Evolutionary conservation across 2,113 vertebrate species (phyloP).

Genomic region (Microtus oregoni): DNA sequence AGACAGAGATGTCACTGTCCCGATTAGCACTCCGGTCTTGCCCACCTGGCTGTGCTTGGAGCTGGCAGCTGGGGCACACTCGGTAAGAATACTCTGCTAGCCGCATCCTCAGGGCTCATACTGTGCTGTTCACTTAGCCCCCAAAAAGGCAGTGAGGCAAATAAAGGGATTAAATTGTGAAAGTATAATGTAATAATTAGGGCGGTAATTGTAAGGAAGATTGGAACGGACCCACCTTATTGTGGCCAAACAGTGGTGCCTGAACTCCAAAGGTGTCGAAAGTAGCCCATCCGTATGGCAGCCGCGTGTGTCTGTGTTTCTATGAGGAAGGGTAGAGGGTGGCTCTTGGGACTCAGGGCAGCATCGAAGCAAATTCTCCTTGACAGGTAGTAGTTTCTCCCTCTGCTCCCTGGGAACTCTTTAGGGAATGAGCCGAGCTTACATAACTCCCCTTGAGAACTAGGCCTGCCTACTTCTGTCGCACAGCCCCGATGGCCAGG

Average conservation of each 20-base stretch:
- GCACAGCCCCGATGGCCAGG: neutral
- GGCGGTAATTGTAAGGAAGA: conserved; percentile 70
- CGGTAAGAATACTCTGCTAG: conserved; percentile 43
- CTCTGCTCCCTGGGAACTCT: neutral
- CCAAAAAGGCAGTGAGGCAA: conserved; percentile 80
- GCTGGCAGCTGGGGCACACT: conserved; percentile 83
- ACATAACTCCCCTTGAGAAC: neutral
- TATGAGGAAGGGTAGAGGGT: neutral
- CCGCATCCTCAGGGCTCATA: conserved; percentile 79
- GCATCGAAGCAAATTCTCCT: neutral
- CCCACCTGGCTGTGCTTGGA: conserved; percentile 78
- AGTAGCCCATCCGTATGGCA: neutral
- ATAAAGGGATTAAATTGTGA: conserved; percentile 76
- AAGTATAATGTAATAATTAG: conserved; percentile 80
- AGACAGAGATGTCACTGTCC: conserved; percentile 86
- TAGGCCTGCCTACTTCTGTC: neutral
- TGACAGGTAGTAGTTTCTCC: neutral
- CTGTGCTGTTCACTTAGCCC: conserved; percentile 75
- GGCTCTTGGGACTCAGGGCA: neutral
- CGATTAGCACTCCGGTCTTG: conserved; percentile 84
- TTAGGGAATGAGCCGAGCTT: conserved; percentile 22
- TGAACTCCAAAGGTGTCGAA: conserved; percentile 15
- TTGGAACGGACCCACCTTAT: conserved; percentile 65
- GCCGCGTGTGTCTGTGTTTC: neutral
- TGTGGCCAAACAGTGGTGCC: conserved; percentile 2